Percentiles rank a stretch among this genome's conserved stretches.
These are phyloP conservation scores for Clarias magur DNA, from an alignment of 2,113 vertebrate species.

Conservation along the genomic window DNA sequence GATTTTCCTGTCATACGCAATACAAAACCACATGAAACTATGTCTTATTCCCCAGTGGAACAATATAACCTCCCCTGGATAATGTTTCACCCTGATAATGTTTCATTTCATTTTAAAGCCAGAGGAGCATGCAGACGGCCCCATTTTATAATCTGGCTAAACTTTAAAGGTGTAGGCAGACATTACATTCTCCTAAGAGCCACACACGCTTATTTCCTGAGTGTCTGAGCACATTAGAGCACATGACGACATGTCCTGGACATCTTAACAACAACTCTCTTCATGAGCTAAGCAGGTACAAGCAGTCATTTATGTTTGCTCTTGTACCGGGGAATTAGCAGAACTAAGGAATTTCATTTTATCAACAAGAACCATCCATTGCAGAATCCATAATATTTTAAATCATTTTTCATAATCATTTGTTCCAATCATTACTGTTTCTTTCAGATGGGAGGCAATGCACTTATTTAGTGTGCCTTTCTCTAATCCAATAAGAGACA, in stretches of 20 bases:
- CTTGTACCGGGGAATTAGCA: conserved; percentile 31
- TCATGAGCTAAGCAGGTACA: conserved; percentile 3
- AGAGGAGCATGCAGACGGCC: conserved; percentile 10
- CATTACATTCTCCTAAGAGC: conserved; percentile 29
- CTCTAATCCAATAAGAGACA: conserved; percentile 13
- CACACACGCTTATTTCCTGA: conserved; percentile 54
- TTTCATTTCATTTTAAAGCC: not conserved
- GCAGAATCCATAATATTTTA: conserved; percentile 15
- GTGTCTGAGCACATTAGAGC: conserved; percentile 43
- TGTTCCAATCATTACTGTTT: not conserved
- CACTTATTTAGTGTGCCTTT: conserved; percentile 3
- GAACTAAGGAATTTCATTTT: conserved; percentile 15
- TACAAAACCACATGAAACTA: not conserved
- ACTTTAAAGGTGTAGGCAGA: conserved; percentile 38
- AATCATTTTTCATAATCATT: conserved; percentile 32
- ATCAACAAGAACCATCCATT: conserved; percentile 19
- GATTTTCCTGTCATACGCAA: conserved; percentile 16
- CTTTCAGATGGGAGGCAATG: not conserved
- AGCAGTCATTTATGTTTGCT: conserved; percentile 45
- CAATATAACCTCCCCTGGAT: conserved; percentile 26
- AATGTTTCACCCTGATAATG: conserved; percentile 12
- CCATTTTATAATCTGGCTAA: conserved; percentile 23
- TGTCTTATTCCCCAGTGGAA: conserved; percentile 16
- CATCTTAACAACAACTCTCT: not conserved
- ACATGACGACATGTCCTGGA: not conserved